phyloP scores from a whole-genome alignment of 2,113 vertebrate species.

The Tringa solitaria region DNA sequence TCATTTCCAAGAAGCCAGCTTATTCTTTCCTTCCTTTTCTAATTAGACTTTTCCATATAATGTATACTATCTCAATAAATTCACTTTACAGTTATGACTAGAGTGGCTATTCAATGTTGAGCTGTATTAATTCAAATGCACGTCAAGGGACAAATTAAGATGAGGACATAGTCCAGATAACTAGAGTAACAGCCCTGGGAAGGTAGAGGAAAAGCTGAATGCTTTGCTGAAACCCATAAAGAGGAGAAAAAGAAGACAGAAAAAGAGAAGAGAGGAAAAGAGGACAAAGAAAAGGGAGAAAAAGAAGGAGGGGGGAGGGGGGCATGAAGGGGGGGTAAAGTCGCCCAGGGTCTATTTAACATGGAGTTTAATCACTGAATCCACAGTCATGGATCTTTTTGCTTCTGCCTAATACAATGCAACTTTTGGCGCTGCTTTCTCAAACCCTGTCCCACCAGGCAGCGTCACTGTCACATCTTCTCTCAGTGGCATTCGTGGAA shows the following conservation, averaged over 20 bases:
- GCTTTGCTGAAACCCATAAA: not conserved
- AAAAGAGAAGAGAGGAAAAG: not conserved
- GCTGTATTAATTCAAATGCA: not conserved
- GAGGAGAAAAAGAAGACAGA: not conserved
- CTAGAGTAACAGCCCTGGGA: not conserved
- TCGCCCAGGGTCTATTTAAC: not conserved
- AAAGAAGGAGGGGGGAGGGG: too few species aligned
- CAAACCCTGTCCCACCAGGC: not conserved
- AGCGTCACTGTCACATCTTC: not conserved
- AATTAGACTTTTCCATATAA: not conserved
- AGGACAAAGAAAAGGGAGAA: too few species aligned
- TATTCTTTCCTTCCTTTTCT: not conserved
- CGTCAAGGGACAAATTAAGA: not conserved
- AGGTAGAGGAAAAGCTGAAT: not conserved
- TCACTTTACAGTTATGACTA: not conserved
- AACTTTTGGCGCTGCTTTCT: not conserved
- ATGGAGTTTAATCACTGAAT: not conserved
- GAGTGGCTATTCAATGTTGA: not conserved
- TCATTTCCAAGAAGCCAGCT: not conserved
- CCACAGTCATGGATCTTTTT: not conserved
- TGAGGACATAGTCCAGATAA: not conserved
- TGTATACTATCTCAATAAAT: not conserved
- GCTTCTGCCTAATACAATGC: not conserved
- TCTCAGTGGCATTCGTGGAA: not conserved
- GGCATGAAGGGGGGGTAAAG: not conserved